Base-by-base conservation (phyloP, 2,888 invertebrate genomes). In the Hofmannophila pseudospretella region DNA sequence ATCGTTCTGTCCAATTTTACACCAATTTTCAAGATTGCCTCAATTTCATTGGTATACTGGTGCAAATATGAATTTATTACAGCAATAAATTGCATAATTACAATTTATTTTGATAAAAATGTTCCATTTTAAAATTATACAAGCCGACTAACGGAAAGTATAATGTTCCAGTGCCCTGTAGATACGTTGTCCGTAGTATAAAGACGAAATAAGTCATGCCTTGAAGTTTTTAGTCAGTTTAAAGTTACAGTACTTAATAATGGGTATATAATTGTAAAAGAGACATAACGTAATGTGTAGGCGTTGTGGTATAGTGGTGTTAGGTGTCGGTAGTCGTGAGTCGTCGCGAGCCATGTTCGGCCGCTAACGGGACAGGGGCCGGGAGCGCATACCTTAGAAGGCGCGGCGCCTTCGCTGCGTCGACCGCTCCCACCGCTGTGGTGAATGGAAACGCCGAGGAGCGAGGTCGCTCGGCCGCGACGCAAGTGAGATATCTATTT, bases 81-180 rank as follows among this genome's bases (percentile, higher is more conserved):
- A 81, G 81, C 82, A 82, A 84, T 82, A 80, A 80, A 71, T 59
- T 49, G 46, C 12, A 23, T 23, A 63, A 62, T 58, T 53, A 23
- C n/a, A n/a, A 23, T 75, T 78, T 76, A 80, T 79, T 81, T 82
- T 80, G 76, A 78, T 79, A 80, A 62, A 58, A 46, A 73, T 75
- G n/a, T 77, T 78, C 74, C 62, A 70, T 70, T 79, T 73, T 72
- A 70, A 73, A 67, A 64, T 59, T 71, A 79, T 73, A 73, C 63
- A 63, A 66, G 67, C 73, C 70, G 74, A 72, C 54, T 70, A 74
- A 80, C 75, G 70, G 73, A 81, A 67, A 73, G 69, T 82, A 75
- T 80, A 82, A 79, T 70, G 70, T 76, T 76, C 82, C 84, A 84
- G 85, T 84, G 84, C 82, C 85, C 85, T 77, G 72, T 85, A 85